phyloP scores from a whole-genome alignment of 1,140 invertebrate species.

The Pollicipes pollicipes region DNA sequence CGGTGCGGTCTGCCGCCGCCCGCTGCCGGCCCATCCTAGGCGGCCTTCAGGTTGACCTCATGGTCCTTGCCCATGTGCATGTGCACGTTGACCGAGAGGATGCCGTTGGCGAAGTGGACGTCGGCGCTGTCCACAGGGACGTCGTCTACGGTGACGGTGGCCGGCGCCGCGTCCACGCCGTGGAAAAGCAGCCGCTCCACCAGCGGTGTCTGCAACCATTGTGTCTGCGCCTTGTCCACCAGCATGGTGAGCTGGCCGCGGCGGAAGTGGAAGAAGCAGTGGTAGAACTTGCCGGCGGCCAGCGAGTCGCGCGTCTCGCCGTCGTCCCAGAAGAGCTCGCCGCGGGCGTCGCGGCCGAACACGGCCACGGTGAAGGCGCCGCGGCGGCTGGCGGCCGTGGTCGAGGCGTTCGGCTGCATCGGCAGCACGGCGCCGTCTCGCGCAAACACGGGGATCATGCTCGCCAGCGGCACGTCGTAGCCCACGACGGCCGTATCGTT shows the following conservation, averaged over 20 bases:
- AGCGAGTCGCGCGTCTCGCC: constrained; percentile 15
- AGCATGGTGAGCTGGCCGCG: neutral
- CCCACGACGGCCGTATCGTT: neutral
- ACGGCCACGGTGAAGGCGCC: constrained; percentile 16
- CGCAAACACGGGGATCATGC: constrained; percentile 14
- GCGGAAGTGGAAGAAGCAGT: neutral
- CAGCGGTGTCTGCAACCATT: neutral
- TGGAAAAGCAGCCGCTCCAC: neutral
- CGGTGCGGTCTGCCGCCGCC: no score
- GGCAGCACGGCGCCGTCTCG: constrained; percentile 28
- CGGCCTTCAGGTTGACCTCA: neutral
- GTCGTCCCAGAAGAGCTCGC: constrained; percentile 21
- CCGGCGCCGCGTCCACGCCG: neutral
- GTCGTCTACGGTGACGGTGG: neutral
- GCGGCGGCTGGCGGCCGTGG: constrained; percentile 17
- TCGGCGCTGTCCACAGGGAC: neutral
- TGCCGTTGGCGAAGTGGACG: neutral
- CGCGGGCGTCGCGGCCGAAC: constrained; percentile 10
- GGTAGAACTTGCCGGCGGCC: constrained; percentile 5
- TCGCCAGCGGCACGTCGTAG: neutral
- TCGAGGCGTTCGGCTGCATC: constrained; percentile 26
- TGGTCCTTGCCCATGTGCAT: neutral
- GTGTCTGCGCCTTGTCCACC: neutral
- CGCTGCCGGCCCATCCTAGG: no score
- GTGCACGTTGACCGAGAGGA: neutral